phyloP scores from a whole-genome alignment of 2,888 invertebrate genomes.

The Lasioglossum malachurum region DNA sequence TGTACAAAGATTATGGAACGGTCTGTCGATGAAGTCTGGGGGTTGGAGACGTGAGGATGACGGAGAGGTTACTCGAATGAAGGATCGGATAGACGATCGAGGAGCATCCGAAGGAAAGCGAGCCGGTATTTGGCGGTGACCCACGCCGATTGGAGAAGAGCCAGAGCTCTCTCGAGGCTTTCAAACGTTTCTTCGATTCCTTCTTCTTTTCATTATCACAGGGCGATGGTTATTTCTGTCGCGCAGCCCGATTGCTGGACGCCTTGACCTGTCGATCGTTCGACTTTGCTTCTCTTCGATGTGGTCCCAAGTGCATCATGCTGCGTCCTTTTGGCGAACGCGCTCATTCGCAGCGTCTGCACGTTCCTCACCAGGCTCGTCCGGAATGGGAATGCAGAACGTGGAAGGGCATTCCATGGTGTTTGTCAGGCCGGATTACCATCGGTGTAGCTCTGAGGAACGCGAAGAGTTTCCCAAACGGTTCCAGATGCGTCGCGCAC shows the following conservation, averaged over 20 bases:
- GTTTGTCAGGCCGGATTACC: neutral
- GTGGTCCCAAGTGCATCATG: neutral
- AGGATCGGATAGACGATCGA: conserved; percentile 21
- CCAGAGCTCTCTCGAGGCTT: conserved; percentile 56
- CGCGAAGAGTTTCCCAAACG: neutral
- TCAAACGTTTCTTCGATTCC: conserved; percentile 58
- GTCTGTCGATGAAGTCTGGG: conserved; percentile 31
- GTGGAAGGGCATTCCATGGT: neutral
- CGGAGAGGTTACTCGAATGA: conserved; percentile 33
- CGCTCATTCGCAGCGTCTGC: neutral
- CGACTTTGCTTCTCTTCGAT: conserved; percentile 22
- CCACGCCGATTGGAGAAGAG: conserved; percentile 67
- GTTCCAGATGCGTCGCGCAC: neutral
- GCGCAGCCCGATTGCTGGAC: conserved; percentile 19
- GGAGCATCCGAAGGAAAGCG: conserved; percentile 32
- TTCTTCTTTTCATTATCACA: conserved; percentile 34
- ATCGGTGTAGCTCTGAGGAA: conserved; percentile 4
- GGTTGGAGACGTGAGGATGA: conserved; percentile 44
- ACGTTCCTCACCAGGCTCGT: neutral
- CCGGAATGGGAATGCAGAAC: conserved; percentile 18
- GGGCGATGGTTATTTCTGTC: conserved; percentile 59
- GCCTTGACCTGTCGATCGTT: conserved; percentile 44
- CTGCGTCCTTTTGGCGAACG: neutral
- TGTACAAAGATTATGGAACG: conserved; percentile 65
- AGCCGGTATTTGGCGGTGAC: conserved; percentile 60